A percentile compares a stretch with the other conserved stretches of the same genome.
Evolutionary conservation across 2,797 vertebrate species (phyloP).

Genomic region (Bryconaethiops microstoma): DNA sequence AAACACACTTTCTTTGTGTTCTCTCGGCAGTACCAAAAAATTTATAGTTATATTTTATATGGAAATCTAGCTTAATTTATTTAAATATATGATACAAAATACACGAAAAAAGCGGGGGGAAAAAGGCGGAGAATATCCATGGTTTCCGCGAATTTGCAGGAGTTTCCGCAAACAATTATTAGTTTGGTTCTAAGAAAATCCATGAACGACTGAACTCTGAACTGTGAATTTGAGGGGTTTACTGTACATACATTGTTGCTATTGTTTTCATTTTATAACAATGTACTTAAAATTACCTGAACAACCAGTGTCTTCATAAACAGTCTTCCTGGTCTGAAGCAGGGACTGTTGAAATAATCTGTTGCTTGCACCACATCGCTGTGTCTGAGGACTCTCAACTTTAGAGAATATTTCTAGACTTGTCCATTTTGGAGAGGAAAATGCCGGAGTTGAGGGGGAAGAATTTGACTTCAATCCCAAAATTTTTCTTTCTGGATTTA

Average conservation of each 20-base stretch:
- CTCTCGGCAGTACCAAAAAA: no score
- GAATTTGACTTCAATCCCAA: not conserved
- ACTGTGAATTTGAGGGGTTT: no score
- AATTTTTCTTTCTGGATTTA: slow-evolving; percentile 42
- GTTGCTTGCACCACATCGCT: not conserved
- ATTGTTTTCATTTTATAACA: not conserved
- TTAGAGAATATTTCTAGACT: not conserved
- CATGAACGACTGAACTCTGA: no score
- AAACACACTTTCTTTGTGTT: no score
- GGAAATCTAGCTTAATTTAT: no score
- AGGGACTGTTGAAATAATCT: slow-evolving; percentile 29
- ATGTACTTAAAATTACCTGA: slow-evolving; percentile 58
- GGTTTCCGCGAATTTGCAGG: no score
- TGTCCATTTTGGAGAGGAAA: slow-evolving; percentile 35
- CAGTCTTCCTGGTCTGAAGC: slow-evolving; percentile 1
- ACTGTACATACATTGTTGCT: not conserved
- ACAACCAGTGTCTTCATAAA: slow-evolving; percentile 25
- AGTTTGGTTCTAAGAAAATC: no score
- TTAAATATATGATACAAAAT: no score
- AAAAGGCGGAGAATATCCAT: no score
- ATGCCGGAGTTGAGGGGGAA: not conserved
- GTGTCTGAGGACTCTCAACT: not conserved
- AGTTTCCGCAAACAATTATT: no score
- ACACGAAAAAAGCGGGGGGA: no score
- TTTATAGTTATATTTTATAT: no score